Evolutionary conservation across 2,113 vertebrate genomes (phyloP), one percentile per base, ranked within the genome.

Genomic region (Peromyscus polionotus): DNA sequence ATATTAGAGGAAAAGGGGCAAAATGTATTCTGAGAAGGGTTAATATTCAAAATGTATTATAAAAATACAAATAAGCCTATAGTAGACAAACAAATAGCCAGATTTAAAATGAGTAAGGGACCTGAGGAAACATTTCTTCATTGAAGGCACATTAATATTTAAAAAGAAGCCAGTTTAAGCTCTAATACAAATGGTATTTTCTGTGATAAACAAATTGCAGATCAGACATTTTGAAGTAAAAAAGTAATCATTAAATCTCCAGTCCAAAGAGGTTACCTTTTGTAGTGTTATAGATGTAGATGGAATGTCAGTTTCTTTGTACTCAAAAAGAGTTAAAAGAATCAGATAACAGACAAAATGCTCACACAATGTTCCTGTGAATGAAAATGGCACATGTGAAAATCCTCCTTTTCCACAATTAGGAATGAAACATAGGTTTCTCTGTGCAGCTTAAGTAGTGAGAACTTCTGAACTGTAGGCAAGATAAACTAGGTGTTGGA

Each of bases 271-370:
- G 9, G 63, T 93, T 81, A 89, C 42, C 5, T 95, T 96, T 84
- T 73, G 68, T 70, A 85, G 65, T 88, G 8, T 31, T 91, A 26
- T 93, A n/a, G 72, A 93, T 80, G 57, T 81, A 28, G 57, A 89
- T 72, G 33, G 67, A 73, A 93, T 89, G 45, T 81, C 72, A 93
- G 72, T 89, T 95, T 89, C 72, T 92, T 92, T 97, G 84, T 86
- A 81, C 13, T 93, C 39, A 54, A 94, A 83, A 96, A 90, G 20
- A 77, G 59, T 95, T 89, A 95, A 95, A 93, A 72, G 45, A 75
- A 86, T 72, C 92, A 95, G 59, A 85, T 65, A 67, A 87, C 39
- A 94, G 48, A 75, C 42, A 94, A 85, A 95, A 91, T 86, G 39
- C 17, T 97, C 39, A 96, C 36, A 90, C 39, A 75, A 39, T 68